Percentiles rank a stretch among this genome's conserved stretches.
These are phyloP conservation scores for Macropodus opercularis DNA, from an alignment of 2,797 vertebrate species.

Conservation along the genomic window DNA sequence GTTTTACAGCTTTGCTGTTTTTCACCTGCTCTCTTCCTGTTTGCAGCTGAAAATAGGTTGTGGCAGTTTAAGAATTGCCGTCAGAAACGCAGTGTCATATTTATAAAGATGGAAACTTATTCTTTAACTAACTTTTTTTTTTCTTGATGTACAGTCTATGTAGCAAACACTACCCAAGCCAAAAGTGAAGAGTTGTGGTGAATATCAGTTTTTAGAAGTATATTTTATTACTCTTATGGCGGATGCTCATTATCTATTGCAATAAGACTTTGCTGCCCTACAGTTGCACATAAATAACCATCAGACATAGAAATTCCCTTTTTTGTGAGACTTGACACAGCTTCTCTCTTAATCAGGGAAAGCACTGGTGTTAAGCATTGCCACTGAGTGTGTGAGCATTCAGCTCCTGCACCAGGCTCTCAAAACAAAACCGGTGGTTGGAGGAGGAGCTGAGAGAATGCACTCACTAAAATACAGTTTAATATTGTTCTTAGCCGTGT, in stretches of 20 bases:
- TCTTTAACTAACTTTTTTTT: conserved; percentile 42
- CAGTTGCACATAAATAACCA: conserved; percentile 53
- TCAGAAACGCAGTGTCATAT: conserved; percentile 54
- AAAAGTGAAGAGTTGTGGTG: conserved; percentile 68
- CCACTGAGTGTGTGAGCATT: conserved; percentile 67
- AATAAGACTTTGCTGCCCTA: conserved; percentile 69
- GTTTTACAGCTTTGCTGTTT: conserved; percentile 12
- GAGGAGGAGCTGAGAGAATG: conserved; percentile 47
- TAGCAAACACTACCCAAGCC: conserved; percentile 82
- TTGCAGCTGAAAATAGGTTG: conserved; percentile 23
- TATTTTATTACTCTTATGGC: conserved; percentile 70
- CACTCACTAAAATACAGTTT: conserved; percentile 67
- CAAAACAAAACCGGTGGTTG: conserved; percentile 22
- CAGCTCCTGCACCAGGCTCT: conserved; percentile 39
- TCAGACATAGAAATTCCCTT: conserved; percentile 39
- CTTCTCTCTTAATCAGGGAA: conserved; percentile 63
- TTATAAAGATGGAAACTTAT: conserved; percentile 47
- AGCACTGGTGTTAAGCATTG: conserved; percentile 58
- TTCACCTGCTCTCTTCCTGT: conserved; percentile 13
- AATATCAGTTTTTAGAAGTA: conserved; percentile 58
- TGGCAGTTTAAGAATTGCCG: conserved; percentile 33
- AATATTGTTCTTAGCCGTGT: conserved; percentile 70
- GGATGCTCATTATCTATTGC: conserved; percentile 68
- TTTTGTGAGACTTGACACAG: conserved; percentile 50
- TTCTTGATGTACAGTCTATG: conserved; percentile 69